Conservation (phyloP, 2,797 vertebrate species). For the Allenopithecus nigroviridis region DNA sequence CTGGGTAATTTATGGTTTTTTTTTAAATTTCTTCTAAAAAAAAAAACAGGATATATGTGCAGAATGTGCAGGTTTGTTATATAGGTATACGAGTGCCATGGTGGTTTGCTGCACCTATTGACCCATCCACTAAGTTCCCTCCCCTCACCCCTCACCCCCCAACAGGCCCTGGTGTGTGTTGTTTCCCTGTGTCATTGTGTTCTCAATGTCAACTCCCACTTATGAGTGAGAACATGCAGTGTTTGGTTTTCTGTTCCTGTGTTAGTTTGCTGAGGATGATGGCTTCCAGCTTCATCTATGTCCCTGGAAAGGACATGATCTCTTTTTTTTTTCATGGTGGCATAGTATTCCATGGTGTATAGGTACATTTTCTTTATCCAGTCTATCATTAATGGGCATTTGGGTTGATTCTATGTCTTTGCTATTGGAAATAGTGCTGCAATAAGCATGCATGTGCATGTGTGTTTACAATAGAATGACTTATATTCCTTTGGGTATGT, state of each 20-base stretch:
- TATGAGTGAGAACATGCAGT: neutral
- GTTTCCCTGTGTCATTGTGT: neutral
- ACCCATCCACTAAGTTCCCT: neutral
- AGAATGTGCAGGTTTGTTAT: neutral
- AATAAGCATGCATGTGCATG: neutral
- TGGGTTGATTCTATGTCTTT: neutral
- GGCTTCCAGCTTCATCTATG: neutral
- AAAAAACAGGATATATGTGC: neutral
- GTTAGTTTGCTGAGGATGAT: neutral
- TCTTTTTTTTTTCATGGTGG: neutral
- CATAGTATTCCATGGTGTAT: neutral
- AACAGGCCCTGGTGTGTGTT: neutral
- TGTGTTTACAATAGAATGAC: neutral
- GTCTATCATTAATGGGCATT: neutral
- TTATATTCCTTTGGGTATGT: neutral
- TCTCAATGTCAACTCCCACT: neutral
- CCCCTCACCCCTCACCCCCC: neutral
- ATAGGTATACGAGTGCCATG: neutral
- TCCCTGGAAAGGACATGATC: neutral
- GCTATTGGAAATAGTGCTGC: neutral
- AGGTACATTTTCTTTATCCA: neutral
- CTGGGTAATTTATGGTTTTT: neutral
- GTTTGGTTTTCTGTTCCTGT: neutral
- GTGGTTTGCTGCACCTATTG: neutral
- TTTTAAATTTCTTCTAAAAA: no score